Evolutionary conservation across 2,888 invertebrate species (phyloP).

Genomic region (Ophioninae sp.): DNA sequence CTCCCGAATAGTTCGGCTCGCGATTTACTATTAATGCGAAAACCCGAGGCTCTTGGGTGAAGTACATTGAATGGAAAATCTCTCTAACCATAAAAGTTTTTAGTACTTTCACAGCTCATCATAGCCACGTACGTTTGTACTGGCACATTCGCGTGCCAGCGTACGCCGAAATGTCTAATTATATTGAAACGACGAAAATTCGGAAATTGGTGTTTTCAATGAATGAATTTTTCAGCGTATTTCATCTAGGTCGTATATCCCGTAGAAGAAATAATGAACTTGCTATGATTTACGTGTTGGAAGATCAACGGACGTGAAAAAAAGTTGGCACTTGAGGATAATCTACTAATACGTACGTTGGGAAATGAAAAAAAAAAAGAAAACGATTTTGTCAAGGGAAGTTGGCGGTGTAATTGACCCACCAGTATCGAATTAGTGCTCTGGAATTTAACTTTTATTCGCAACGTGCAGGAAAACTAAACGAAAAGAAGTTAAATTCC

Average conservation of each 20-base stretch:
- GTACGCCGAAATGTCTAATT: not conserved
- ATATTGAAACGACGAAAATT: not conserved
- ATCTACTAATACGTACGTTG: not conserved
- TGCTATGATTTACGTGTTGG: not conserved
- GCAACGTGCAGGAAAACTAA: constrained; percentile 31
- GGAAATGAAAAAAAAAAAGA: not conserved
- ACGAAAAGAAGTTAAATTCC: constrained; percentile 42
- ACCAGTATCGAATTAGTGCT: constrained; percentile 41
- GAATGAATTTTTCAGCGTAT: not conserved
- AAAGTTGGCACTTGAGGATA: not conserved
- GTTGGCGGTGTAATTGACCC: constrained; percentile 13
- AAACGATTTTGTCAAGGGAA: not conserved
- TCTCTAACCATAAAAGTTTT: constrained; percentile 32
- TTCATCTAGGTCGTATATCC: not conserved
- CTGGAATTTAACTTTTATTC: constrained; percentile 17
- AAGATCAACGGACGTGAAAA: not conserved
- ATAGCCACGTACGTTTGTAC: not conserved
- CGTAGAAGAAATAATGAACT: not conserved
- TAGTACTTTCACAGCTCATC: constrained; percentile 15
- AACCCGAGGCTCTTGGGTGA: constrained; percentile 17
- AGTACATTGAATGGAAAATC: constrained; percentile 45
- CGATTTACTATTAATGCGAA: constrained; percentile 7
- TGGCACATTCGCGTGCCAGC: not conserved
- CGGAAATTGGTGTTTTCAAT: not conserved
- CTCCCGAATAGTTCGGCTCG: constrained; percentile 33